phyloP scores from a whole-genome alignment of 2,113 vertebrate genomes.

The Pseudorectes ferrugineus region DNA sequence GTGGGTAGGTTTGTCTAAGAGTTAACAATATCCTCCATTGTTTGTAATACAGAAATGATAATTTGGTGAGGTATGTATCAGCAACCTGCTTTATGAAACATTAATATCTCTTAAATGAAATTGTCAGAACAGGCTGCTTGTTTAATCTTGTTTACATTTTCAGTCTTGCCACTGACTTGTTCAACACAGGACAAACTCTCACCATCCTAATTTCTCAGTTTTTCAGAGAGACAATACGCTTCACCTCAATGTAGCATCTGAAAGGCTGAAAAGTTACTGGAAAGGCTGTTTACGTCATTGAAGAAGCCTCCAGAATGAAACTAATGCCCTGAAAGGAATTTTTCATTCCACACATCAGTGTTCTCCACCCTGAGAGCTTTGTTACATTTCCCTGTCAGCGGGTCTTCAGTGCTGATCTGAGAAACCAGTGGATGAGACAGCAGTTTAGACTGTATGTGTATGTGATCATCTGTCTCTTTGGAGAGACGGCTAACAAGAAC shows the following conservation, averaged over 20 bases:
- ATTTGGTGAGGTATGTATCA: neutral
- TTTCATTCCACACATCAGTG: neutral
- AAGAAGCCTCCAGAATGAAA: neutral
- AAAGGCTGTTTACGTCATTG: neutral
- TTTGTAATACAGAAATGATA: neutral
- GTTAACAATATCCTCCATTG: neutral
- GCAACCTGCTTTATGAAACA: neutral
- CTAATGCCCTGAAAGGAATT: neutral
- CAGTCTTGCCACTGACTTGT: neutral
- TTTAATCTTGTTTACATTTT: neutral
- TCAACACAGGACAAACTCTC: neutral
- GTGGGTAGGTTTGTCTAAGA: neutral
- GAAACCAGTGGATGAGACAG: neutral
- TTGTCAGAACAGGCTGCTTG: neutral
- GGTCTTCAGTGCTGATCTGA: neutral
- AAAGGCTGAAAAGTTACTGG: neutral
- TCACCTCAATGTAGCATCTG: neutral
- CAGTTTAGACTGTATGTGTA: accelerated
- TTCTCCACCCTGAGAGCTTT: neutral
- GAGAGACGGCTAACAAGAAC: neutral
- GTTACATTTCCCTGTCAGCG: neutral
- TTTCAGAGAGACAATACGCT: neutral
- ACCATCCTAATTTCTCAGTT: neutral
- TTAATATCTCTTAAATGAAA: neutral
- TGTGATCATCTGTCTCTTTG: neutral